Evolutionary conservation across 2,113 vertebrate genomes (phyloP).

Genomic region (Pipa parva): DNA sequence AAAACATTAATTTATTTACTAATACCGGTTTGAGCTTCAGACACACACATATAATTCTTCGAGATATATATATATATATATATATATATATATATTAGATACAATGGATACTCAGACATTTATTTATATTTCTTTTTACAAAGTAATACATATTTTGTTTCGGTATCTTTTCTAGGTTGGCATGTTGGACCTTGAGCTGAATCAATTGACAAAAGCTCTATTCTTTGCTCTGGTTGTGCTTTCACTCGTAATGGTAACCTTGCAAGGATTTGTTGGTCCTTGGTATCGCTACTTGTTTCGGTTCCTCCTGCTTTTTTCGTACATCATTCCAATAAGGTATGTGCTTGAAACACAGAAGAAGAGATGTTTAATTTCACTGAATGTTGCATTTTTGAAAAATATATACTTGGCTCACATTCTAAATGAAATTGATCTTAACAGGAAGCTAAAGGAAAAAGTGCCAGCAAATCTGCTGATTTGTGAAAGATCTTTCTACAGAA

Average conservation of each 20-base stretch:
- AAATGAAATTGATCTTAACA: constrained; percentile 53
- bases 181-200: constrained; percentile 89
- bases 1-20: no score
- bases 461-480: constrained; percentile 48
- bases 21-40: no score
- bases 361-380: constrained; percentile 50
- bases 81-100: no score
- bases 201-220: constrained; percentile 90
- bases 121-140: no score
- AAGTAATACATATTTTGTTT: no score
- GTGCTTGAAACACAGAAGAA: constrained; percentile 46
- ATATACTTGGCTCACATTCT: constrained; percentile 47
- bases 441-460: constrained; percentile 48
- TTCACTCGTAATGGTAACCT: constrained; percentile 88
- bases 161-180: no score
- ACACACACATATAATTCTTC: no score
- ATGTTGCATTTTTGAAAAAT: constrained; percentile 51
- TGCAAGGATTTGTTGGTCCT: constrained; percentile 88
- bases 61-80: no score
- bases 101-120: no score
- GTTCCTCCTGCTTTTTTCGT: constrained; percentile 94
- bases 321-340: constrained; percentile 98
- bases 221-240: constrained; percentile 91
- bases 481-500: constrained; percentile 49
- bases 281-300: constrained; percentile 94